Conservation (phyloP, 1,140 invertebrate genomes). For the Sycophila sp. region DNA sequence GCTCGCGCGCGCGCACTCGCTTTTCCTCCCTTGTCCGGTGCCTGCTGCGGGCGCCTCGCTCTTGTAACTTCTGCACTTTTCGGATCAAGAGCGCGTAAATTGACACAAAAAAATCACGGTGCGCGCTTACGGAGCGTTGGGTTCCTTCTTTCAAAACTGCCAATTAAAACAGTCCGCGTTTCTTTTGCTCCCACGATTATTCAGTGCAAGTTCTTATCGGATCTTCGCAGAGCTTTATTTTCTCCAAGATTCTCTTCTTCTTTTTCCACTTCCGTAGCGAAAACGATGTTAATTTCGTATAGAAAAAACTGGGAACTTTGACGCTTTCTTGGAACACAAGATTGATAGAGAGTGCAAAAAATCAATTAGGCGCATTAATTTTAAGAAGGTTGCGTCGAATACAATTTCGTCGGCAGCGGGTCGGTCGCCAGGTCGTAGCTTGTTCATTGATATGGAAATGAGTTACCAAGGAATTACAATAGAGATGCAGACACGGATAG, state of each 20-base stretch:
- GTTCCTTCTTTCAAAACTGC: constrained; percentile 15
- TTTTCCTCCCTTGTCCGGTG: background rate
- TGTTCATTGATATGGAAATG: constrained; percentile 59
- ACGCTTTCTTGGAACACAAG: too few species aligned
- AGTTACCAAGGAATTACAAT: constrained; percentile 59
- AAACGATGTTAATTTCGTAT: background rate
- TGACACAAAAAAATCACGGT: background rate
- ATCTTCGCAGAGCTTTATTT: background rate
- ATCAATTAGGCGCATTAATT: background rate
- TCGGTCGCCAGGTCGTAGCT: constrained; percentile 32
- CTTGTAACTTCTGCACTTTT: constrained; percentile 22
- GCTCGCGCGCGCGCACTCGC: background rate
- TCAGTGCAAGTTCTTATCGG: background rate
- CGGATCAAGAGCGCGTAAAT: constrained; percentile 29
- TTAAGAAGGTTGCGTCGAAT: constrained; percentile 40
- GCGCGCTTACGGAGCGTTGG: too few species aligned
- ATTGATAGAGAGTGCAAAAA: too few species aligned
- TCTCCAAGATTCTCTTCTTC: background rate
- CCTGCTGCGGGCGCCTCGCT: too few species aligned
- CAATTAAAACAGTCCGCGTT: background rate
- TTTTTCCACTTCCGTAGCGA: background rate
- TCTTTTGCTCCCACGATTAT: too few species aligned
- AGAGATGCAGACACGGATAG: constrained; percentile 54
- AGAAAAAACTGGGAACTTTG: too few species aligned
- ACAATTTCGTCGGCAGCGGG: constrained; percentile 38